These are phyloP conservation scores for Sigmodon hispidus DNA, from an alignment of 2,113 vertebrate species.

Conservation along the genomic window DNA sequence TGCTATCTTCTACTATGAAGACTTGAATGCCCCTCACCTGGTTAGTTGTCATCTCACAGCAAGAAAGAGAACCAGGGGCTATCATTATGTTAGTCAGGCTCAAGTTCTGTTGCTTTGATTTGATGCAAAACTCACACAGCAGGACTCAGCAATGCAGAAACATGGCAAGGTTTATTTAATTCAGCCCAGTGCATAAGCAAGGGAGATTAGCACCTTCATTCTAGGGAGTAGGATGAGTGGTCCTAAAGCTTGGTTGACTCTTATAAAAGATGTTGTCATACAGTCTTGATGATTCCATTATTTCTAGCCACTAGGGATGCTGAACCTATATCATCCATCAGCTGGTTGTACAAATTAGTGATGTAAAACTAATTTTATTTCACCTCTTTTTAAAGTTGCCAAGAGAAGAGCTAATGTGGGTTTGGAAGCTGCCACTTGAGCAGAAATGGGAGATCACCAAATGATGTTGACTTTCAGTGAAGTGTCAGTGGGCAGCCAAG, in stretches of 20 bases:
- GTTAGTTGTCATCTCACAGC: neutral
- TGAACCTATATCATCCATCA: neutral
- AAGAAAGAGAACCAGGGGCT: neutral
- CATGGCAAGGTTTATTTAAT: neutral
- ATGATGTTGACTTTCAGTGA: neutral
- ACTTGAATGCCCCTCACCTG: neutral
- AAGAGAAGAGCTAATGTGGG: neutral
- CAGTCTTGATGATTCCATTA: neutral
- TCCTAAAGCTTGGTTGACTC: neutral
- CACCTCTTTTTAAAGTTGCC: neutral
- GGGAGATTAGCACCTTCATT: neutral
- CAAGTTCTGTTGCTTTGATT: neutral
- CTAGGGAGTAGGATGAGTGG: neutral
- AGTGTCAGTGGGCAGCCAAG: neutral
- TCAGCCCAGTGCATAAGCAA: neutral
- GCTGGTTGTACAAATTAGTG: neutral
- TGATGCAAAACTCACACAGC: neutral
- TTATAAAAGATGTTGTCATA: neutral
- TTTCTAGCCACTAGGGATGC: neutral
- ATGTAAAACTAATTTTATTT: neutral
- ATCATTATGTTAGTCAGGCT: neutral
- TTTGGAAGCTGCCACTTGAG: constrained; percentile 11
- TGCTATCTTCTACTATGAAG: neutral
- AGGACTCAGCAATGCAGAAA: neutral
- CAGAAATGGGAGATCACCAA: neutral